Conservation (phyloP, 2,113 vertebrate species). For the Chaetodon trifascialis region DNA sequence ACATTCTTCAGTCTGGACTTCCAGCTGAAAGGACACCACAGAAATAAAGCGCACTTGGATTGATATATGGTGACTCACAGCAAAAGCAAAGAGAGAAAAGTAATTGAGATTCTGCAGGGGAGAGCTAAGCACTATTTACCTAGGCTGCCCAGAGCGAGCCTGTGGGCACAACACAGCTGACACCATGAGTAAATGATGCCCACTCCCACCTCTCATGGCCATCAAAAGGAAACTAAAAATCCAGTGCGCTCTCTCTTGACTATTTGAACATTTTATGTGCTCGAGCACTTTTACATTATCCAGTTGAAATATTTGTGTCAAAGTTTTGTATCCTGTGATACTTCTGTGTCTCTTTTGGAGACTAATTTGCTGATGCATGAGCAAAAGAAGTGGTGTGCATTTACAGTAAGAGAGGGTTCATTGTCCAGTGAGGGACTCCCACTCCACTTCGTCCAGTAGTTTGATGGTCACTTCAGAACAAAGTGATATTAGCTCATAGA, state of each 20-base stretch:
- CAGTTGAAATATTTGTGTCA: background rate
- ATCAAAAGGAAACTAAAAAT: slow-evolving; percentile 50
- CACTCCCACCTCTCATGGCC: background rate
- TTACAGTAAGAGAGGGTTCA: background rate
- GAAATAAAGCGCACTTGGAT: slow-evolving; percentile 25
- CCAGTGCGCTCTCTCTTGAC: slow-evolving; percentile 7
- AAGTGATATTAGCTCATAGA: background rate
- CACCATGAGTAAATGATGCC: slow-evolving; percentile 39
- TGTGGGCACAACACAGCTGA: slow-evolving; percentile 49
- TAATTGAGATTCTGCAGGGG: slow-evolving; percentile 61
- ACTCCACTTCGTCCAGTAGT: background rate
- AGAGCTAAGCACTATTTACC: slow-evolving; percentile 54
- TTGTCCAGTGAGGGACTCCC: background rate
- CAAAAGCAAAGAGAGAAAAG: slow-evolving; percentile 47
- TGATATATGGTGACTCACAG: slow-evolving; percentile 46
- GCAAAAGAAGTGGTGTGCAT: background rate
- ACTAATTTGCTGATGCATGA: background rate
- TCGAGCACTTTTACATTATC: background rate
- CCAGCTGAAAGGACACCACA: slow-evolving; percentile 11
- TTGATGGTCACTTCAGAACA: slow-evolving; percentile 4
- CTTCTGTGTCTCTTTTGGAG: slow-evolving; percentile 14
- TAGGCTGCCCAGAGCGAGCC: slow-evolving; percentile 52
- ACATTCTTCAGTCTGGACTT: background rate
- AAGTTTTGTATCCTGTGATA: background rate
- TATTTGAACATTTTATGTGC: slow-evolving; percentile 14